Base-by-base conservation (phyloP, 1,140 invertebrate species). In the Achroia grisella region DNA sequence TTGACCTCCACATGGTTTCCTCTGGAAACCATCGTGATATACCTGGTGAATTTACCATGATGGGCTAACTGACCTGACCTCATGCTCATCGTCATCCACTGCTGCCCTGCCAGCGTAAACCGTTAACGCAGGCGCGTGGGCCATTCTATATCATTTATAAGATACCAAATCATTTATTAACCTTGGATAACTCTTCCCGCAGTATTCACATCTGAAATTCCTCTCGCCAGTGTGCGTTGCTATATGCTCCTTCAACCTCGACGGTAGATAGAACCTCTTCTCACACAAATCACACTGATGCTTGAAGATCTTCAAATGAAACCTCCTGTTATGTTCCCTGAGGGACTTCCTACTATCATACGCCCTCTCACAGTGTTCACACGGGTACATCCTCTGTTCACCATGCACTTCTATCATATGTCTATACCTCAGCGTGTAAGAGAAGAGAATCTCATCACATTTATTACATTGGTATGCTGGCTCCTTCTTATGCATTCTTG, bases 281-380 rank as follows among this genome's bases (percentile, higher is more conserved):
- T 81, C 77, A 15, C 80, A 84, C 37, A 78, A 37, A 48, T 77
- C 69, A 37, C 79, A 83, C 17, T 80, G 72, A 39, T 83, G 79
- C 34, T 73, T 77, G 0, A 69, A 66, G 2, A 83, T 73, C 41
- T 79, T 77, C 8, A 83, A 50, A 41, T 83, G 79, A 10, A 57
- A 61, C 14, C 76, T 14, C 5, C 79, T 54, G 11, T 73, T 80
- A 29, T 83, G 79, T 40, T 80, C 76, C 5, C 71, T 34, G 0
- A 83, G 34, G 0, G 75, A 73, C 39, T 79, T 80, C n/a, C 76
- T 43, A 11, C 75, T 81, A 28, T 79, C 68, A 12, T 80, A 81
- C 0, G 58, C 51, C 4, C 71, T 39, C 10, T 83, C 77, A 14
- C 79, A 83, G 8, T 64, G 56, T 4, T 72, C 67, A n/a, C 79